Percentiles rank a stretch among this genome's conserved stretches.
Evolutionary conservation across 2,888 invertebrate species (phyloP).

Genomic region (Galeopsomyia nigrocyanea): DNA sequence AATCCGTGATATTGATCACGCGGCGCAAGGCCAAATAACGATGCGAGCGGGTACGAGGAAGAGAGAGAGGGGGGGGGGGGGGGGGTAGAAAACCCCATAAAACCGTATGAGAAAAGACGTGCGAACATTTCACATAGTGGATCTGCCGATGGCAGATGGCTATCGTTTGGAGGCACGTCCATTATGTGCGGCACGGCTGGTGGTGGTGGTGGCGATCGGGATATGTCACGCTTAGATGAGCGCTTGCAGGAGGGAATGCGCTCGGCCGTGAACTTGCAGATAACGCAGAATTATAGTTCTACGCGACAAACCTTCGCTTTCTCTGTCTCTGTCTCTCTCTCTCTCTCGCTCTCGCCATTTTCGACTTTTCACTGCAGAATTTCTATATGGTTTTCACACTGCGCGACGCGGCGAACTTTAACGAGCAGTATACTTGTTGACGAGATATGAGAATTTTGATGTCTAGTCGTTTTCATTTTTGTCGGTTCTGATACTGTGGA

Average conservation of each 20-base stretch:
- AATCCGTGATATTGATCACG: conserved; percentile 21
- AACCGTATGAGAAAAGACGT: too few species aligned
- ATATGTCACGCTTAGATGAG: conserved; percentile 35
- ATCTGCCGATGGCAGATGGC: conserved; percentile 4
- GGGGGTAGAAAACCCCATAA: neutral
- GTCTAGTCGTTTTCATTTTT: too few species aligned
- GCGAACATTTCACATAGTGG: neutral
- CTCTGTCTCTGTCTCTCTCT: conserved; percentile 9
- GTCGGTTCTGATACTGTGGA: too few species aligned
- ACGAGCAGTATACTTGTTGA: too few species aligned
- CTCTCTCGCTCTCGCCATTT: neutral
- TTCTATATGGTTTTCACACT: neutral
- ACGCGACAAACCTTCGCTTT: conserved; percentile 49
- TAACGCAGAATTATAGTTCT: conserved; percentile 66
- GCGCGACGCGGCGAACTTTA: too few species aligned
- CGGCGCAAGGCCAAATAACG: neutral
- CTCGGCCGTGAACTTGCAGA: conserved; percentile 66
- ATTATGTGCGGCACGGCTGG: conserved; percentile 4
- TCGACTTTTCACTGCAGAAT: too few species aligned
- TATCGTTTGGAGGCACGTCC: conserved; percentile 18
- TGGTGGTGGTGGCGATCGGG: conserved; percentile 8
- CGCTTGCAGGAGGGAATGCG: conserved; percentile 56
- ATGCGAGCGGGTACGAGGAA: neutral
- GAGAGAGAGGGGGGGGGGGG: neutral
- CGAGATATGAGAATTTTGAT: too few species aligned